These are phyloP conservation scores for Microctonus brassicae DNA, from an alignment of 2,888 invertebrate species.

Conservation along the genomic window DNA sequence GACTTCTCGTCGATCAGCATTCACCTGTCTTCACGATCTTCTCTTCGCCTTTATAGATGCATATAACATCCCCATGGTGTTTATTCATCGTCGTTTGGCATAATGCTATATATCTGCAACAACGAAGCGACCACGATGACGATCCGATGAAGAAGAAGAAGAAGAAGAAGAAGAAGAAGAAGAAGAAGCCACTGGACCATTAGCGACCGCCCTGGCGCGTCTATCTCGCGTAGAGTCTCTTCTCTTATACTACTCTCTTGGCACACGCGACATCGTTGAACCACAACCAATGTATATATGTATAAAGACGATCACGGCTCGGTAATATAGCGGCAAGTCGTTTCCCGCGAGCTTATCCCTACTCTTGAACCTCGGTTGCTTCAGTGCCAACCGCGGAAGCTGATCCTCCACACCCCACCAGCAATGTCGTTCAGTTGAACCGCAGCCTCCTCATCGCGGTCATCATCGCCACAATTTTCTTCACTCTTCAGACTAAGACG, in stretches of 20 bases:
- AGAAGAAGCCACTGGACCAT: slow-evolving; percentile 19
- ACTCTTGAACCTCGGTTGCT: slow-evolving; percentile 35
- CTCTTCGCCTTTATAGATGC: background rate
- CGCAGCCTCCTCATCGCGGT: slow-evolving; percentile 56
- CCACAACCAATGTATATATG: background rate
- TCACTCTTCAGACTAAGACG: slow-evolving; percentile 13
- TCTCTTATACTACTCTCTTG: background rate
- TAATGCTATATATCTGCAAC: background rate
- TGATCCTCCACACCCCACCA: slow-evolving; percentile 53
- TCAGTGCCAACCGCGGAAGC: slow-evolving; percentile 56
- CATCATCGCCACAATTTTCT: slow-evolving; percentile 9
- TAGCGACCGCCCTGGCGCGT: slow-evolving; percentile 21
- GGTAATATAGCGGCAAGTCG: slow-evolving; percentile 28
- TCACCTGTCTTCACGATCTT: slow-evolving; percentile 8
- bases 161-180: slow-evolving; percentile 6
- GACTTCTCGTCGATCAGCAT: slow-evolving; percentile 18
- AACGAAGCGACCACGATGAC: background rate
- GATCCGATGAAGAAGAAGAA: background rate
- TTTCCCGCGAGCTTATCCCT: slow-evolving; percentile 41
- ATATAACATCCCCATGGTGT: background rate
- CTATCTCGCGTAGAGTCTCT: background rate
- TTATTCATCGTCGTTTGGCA: slow-evolving; percentile 25
- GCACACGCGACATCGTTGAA: slow-evolving; percentile 24
- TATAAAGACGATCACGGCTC: slow-evolving; percentile 14
- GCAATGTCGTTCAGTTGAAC: slow-evolving; percentile 64